These are phyloP conservation scores for Mechanitis mazaeus DNA, from an alignment of 2,888 invertebrate species.

Conservation along the genomic window DNA sequence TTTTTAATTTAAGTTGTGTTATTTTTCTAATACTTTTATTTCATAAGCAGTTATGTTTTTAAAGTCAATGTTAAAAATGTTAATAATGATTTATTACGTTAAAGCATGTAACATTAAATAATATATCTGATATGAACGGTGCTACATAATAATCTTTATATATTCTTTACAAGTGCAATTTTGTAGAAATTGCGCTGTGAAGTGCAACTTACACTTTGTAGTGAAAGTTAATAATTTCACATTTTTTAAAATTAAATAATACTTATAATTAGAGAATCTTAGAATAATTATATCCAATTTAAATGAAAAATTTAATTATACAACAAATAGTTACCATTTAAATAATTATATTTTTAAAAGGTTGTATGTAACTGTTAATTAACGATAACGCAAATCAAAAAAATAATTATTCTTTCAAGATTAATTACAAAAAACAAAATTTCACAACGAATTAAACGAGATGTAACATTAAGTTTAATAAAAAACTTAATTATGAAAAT, in stretches of 20 bases:
- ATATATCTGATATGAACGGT: no score
- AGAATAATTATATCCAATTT: background rate
- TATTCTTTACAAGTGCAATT: conserved; percentile 7
- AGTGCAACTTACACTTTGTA: conserved; percentile 7
- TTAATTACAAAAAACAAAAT: conserved; percentile 4
- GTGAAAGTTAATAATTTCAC: conserved; percentile 31
- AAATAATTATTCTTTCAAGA: conserved; percentile 11
- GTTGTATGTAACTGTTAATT: background rate
- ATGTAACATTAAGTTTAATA: conserved; percentile 17
- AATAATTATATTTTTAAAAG: background rate
- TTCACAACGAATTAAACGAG: conserved; percentile 13
- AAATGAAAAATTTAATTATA: background rate
- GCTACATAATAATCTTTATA: background rate
- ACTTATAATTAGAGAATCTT: conserved; percentile 8
- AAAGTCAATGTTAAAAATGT: no score
- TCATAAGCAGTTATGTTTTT: no score
- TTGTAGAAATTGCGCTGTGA: conserved; percentile 8
- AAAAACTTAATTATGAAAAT: conserved; percentile 14
- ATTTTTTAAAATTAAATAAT: conserved; percentile 21
- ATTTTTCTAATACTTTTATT: no score
- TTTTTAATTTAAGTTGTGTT: no score
- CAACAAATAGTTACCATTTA: background rate
- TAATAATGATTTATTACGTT: no score
- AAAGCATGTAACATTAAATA: no score
- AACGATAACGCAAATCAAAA: background rate